These are phyloP conservation scores for Apocrypta bakeri DNA, from an alignment of 1,140 invertebrate genomes.

Conservation along the genomic window DNA sequence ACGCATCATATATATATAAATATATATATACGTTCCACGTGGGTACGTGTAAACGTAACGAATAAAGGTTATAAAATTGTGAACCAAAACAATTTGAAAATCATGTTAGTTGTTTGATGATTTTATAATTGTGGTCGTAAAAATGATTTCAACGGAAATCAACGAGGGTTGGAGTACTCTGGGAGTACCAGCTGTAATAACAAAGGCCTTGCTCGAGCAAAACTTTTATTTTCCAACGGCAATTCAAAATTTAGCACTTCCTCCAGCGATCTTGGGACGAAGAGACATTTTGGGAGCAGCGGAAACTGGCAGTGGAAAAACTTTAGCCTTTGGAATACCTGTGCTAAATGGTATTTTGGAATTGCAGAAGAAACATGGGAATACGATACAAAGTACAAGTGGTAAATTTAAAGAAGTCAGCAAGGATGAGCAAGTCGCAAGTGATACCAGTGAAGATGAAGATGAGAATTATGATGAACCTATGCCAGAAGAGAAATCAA, in stretches of 20 bases:
- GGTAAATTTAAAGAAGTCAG: slow-evolving; percentile 68
- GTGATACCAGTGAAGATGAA: slow-evolving; percentile 66
- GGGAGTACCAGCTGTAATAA: slow-evolving; percentile 81
- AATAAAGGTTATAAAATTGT: not conserved
- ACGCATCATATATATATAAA: too few relatives aligned
- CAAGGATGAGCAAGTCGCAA: slow-evolving; percentile 62
- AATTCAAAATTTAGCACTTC: slow-evolving; percentile 86
- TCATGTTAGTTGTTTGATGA: not conserved
- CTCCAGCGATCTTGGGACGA: slow-evolving; percentile 88
- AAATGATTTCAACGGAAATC: not conserved
- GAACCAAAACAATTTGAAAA: not conserved
- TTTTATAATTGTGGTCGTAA: not conserved
- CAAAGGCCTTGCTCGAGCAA: slow-evolving; percentile 84
- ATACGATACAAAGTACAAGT: slow-evolving; percentile 61
- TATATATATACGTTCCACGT: too few relatives aligned
- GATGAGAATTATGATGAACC: slow-evolving; percentile 61
- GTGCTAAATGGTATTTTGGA: slow-evolving; percentile 89
- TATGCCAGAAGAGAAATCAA: slow-evolving; percentile 39
- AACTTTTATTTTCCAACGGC: slow-evolving; percentile 88
- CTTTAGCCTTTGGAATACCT: slow-evolving; percentile 96
- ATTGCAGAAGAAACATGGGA: slow-evolving; percentile 75
- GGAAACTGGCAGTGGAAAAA: slow-evolving; percentile 98
- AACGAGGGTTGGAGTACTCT: slow-evolving; percentile 81
- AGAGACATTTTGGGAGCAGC: slow-evolving; percentile 96
- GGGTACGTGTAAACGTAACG: too few relatives aligned